Evolutionary conservation across 30 jellyfish, hydroid and myxozoan species (phyloP).

Genomic region (Chrysaora quinquecirrha): DNA sequence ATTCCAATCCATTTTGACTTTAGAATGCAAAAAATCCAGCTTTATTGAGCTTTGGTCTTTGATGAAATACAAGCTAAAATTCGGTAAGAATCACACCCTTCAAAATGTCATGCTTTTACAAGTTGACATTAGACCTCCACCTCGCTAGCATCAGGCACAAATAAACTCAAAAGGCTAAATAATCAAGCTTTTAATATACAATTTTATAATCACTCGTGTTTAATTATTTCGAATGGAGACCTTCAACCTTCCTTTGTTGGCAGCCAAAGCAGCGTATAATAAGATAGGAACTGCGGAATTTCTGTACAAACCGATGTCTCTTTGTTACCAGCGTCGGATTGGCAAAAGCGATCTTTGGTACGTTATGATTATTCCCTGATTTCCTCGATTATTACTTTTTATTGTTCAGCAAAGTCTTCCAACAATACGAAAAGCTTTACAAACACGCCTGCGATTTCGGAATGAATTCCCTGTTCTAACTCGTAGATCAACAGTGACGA

Average conservation of each 20-base stretch:
- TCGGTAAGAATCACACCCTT: no score
- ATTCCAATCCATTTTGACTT: conserved; percentile 25
- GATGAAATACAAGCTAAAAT: not conserved
- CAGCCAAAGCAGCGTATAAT: conserved; percentile 69
- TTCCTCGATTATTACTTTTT: conserved; percentile 36
- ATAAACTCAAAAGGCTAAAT: conserved; percentile 20
- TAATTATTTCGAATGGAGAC: conserved; percentile 64
- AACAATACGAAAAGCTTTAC: conserved; percentile 27
- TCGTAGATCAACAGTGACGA: not conserved
- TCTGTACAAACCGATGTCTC: conserved; percentile 24
- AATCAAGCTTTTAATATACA: conserved; percentile 58
- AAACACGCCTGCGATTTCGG: conserved; percentile 50
- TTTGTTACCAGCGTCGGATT: conserved; percentile 48
- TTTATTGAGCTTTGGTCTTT: not conserved
- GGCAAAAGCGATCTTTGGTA: conserved; percentile 41
- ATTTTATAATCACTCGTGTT: conserved; percentile 62
- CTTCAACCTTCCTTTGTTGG: conserved; percentile 75
- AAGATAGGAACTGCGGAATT: conserved; percentile 49
- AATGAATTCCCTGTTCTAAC: not conserved
- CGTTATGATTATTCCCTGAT: conserved; percentile 39
- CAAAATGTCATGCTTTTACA: no score
- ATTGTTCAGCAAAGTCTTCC: conserved; percentile 31
- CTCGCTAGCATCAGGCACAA: conserved; percentile 52
- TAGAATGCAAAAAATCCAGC: not conserved
- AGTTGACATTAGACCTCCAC: conserved; percentile 46